Base-by-base conservation (phyloP, 2,797 vertebrate species). In the Hozukius guyotensis region DNA sequence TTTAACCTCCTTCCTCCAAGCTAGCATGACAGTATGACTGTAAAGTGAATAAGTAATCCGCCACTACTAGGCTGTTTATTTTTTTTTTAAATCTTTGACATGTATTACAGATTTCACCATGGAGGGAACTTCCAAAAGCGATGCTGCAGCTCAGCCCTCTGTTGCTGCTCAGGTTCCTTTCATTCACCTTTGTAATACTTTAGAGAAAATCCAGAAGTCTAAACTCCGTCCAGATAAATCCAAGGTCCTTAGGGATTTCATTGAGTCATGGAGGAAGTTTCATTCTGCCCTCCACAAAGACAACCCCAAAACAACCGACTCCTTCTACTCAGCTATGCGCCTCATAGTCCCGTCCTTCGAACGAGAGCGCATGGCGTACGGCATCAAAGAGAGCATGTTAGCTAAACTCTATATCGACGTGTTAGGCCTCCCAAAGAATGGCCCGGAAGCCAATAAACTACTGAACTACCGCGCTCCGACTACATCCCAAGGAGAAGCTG, bases 301-400 rank as follows among this genome's bases (percentile, higher is more conserved):
- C 29, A 88, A 95, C 24, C 95, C 95, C 55, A 90, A 93, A 0
- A 96, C 97, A 12, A 93, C 93, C 3, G 98, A 99, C 94, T 99
- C 98, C 2, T 99, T 99, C 92, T 99, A 98, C 76, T 96, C 97
- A 14, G 97, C 98, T 1, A 97, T 99, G 96, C 96, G 99, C 32
- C 98, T 99, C 78, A 96, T 99, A 46, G 96, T 99, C 13, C 98
- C 99, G 0, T 90, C 97, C 5, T 80, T 98, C 63, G 99, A 99
- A 84, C 95, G 99, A 82, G 98, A 99, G 86, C 96, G 99, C 56
- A 96, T 99, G 97, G 98, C 99, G 0, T 99, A 99, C 8, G 98
- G 99, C 63, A 99, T 99, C 88, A 99, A 99, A 92, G 99, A 99
- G 93, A 99, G 90, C 61, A 97, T 99, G 97, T 94, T 99, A 14